Evolutionary conservation across 1,140 invertebrate species (phyloP).

Genomic region (Hylaeus volcanicus): DNA sequence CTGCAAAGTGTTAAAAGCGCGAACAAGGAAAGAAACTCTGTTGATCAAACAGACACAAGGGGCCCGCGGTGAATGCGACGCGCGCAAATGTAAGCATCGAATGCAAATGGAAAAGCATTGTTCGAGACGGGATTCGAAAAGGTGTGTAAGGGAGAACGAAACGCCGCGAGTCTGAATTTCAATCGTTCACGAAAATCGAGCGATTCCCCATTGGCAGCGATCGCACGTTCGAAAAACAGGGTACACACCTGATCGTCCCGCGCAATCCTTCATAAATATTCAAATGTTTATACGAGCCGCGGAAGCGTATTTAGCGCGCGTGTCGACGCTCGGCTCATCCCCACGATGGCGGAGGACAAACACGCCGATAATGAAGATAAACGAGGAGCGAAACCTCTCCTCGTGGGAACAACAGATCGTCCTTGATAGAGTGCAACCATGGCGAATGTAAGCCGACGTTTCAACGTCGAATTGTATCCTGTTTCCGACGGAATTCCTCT

Average conservation of each 20-base stretch:
- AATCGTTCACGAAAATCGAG: neutral
- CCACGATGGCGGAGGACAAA: constrained; percentile 44
- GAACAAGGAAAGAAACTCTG: constrained; percentile 9
- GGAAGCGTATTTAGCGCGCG: constrained; percentile 27
- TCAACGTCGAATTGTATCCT: constrained; percentile 39
- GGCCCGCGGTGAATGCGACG: constrained; percentile 21
- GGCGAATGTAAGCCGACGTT: constrained; percentile 27
- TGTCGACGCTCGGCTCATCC: neutral
- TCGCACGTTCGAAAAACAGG: constrained; percentile 26
- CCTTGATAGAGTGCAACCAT: constrained; percentile 38
- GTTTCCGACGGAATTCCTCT: constrained; percentile 38
- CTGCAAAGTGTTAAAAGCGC: neutral
- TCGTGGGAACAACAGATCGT: constrained; percentile 62
- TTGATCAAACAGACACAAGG: constrained; percentile 39
- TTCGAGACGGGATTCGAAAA: constrained; percentile 11
- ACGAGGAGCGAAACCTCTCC: constrained; percentile 60
- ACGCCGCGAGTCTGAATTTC: neutral
- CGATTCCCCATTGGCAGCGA: constrained; percentile 23
- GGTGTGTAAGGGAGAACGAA: neutral
- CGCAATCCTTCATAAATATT: constrained; percentile 59
- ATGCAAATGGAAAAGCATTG: constrained; percentile 61
- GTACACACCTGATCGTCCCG: constrained; percentile 1
- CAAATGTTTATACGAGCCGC: constrained; percentile 55
- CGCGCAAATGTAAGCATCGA: constrained; percentile 48
- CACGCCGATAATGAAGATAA: constrained; percentile 67